Conservation (phyloP, 2,888 invertebrate genomes). For the Salpingus planirostris region DNA sequence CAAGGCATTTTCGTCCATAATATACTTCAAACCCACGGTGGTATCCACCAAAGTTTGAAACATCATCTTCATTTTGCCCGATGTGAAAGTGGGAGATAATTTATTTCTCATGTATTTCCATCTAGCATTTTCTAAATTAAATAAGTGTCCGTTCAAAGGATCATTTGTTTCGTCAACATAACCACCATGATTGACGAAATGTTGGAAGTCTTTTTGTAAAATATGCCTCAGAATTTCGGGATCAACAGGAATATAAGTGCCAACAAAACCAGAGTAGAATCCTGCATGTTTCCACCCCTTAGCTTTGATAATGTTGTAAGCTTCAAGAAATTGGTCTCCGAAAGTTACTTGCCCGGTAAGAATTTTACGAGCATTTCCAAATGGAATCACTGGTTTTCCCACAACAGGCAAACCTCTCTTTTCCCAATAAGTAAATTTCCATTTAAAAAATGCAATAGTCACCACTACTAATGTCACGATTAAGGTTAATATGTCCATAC, state of each 20-base stretch:
- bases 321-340: slow-evolving; percentile 8
- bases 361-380: slow-evolving; percentile 21
- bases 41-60: slow-evolving; percentile 24
- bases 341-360: slow-evolving; percentile 4
- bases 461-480: no score
- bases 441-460: no score
- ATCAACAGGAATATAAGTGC: slow-evolving; percentile 19
- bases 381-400: slow-evolving; percentile 22
- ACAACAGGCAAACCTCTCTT: neutral
- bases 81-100: slow-evolving; percentile 26
- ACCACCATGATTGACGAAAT: slow-evolving; percentile 52
- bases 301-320: slow-evolving; percentile 17
- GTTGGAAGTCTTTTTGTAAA: slow-evolving; percentile 48
- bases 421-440: neutral
- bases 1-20: slow-evolving; percentile 12
- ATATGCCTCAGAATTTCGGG: slow-evolving; percentile 33
- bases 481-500: no score
- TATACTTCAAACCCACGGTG: slow-evolving; percentile 9
- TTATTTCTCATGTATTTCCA: slow-evolving; percentile 54
- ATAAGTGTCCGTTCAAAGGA: slow-evolving; percentile 48
- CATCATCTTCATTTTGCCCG: slow-evolving; percentile 32
- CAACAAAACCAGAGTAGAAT: slow-evolving; percentile 16
- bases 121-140: slow-evolving; percentile 44
- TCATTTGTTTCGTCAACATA: slow-evolving; percentile 48
- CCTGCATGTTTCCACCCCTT: slow-evolving; percentile 20